Percentiles rank a stretch among this genome's conserved stretches.
Conservation (phyloP, 2,113 vertebrate genomes). For the Natator depressus region DNA sequence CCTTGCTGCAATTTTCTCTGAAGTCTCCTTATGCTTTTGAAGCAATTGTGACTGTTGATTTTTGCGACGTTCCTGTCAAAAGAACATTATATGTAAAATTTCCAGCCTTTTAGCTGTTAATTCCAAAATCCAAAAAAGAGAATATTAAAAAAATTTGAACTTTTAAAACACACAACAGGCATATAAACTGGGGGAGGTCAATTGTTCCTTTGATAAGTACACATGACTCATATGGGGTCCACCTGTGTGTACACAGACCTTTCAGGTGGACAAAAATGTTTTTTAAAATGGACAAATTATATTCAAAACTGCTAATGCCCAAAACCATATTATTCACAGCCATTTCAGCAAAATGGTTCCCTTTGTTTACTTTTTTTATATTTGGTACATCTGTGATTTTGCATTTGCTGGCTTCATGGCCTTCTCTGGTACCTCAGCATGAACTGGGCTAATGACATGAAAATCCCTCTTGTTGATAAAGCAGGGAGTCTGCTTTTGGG, state of each 20-base stretch:
- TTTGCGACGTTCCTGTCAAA: conserved; percentile 83
- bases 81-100: background rate
- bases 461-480: conserved; percentile 2
- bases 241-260: background rate
- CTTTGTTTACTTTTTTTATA: background rate
- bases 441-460: background rate
- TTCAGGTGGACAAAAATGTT: background rate
- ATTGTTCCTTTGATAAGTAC: background rate
- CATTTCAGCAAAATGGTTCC: background rate
- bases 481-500: background rate
- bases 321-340: background rate
- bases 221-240: background rate
- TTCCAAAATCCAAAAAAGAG: background rate
- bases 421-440: background rate
- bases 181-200: background rate
- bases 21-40: conserved; percentile 80
- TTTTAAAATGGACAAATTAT: background rate
- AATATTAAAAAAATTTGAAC: background rate
- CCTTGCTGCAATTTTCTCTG: conserved; percentile 88
- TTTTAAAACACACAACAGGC: background rate
- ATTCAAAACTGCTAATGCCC: background rate
- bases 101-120: background rate
- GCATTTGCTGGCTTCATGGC: background rate
- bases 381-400: background rate
- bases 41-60: conserved; percentile 81